phyloP scores from a whole-genome alignment of 2,888 invertebrate genomes.

The Eremobia ochroleuca region DNA sequence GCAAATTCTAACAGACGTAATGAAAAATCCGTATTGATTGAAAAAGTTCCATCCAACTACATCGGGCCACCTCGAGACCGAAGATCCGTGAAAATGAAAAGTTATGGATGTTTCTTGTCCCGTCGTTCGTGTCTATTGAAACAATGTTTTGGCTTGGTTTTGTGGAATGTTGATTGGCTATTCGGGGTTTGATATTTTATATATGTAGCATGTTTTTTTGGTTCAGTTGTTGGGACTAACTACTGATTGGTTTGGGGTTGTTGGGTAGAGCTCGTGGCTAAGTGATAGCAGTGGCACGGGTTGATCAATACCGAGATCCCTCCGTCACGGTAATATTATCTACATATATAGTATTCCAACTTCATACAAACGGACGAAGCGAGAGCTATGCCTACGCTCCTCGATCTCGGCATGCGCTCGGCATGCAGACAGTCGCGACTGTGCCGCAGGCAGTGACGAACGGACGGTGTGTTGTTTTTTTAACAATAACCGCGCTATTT shows the following conservation, averaged over 20 bases:
- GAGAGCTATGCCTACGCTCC: too few species aligned
- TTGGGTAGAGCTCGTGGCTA: background rate
- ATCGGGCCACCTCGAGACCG: slow-evolving; percentile 3
- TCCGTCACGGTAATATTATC: too few species aligned
- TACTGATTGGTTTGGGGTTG: background rate
- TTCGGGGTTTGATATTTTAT: background rate
- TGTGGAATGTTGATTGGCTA: slow-evolving; percentile 22
- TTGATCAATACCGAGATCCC: background rate
- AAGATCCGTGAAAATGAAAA: slow-evolving; percentile 59
- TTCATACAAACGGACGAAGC: too few species aligned
- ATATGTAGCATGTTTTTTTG: background rate
- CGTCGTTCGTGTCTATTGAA: slow-evolving; percentile 13
- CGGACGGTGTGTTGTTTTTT: too few species aligned
- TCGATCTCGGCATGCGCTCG: too few species aligned
- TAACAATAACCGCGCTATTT: too few species aligned
- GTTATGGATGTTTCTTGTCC: slow-evolving; percentile 49
- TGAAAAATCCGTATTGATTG: slow-evolving; percentile 61
- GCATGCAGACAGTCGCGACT: too few species aligned
- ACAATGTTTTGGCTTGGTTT: slow-evolving; percentile 39
- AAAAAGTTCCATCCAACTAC: slow-evolving; percentile 51
- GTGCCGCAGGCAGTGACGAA: too few species aligned
- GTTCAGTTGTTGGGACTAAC: background rate
- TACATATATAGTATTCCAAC: too few species aligned
- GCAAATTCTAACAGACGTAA: slow-evolving; percentile 41
- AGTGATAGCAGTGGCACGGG: background rate